Conservation (phyloP, 1,140 invertebrate species). For the Steinernema feltiae region DNA sequence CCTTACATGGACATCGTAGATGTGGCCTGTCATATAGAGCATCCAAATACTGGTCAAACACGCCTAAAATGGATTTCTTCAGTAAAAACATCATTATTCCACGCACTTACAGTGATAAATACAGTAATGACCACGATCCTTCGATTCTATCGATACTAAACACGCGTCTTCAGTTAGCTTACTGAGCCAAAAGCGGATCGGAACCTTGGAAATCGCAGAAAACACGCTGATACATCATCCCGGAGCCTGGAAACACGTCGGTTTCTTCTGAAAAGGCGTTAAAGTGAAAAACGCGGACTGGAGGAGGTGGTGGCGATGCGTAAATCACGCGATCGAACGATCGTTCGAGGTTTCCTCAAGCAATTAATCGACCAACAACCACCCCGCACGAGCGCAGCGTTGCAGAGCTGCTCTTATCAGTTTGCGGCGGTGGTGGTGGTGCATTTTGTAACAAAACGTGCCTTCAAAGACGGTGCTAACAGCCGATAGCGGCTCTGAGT, state of each 20-base stretch:
- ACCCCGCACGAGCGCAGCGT: neutral
- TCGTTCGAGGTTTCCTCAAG: too few species aligned
- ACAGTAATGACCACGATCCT: neutral
- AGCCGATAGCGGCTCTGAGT: too few species aligned
- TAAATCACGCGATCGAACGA: neutral
- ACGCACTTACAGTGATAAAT: neutral
- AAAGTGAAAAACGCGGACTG: too few species aligned
- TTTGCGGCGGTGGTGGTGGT: too few species aligned
- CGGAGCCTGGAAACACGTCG: neutral
- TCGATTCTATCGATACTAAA: neutral
- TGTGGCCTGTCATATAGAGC: neutral
- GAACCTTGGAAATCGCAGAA: neutral
- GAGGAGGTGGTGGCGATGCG: too few species aligned
- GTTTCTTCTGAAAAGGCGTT: neutral
- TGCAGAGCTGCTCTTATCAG: too few species aligned
- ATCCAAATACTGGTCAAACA: neutral
- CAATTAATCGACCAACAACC: neutral
- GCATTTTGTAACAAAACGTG: neutral
- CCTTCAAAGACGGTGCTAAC: neutral
- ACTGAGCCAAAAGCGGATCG: neutral
- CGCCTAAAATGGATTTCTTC: neutral
- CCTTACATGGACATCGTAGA: neutral
- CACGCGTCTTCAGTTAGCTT: neutral
- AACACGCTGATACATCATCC: neutral
- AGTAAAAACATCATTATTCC: neutral